Conservation (phyloP, 2,113 vertebrate species). For the Sciurus niger region DNA sequence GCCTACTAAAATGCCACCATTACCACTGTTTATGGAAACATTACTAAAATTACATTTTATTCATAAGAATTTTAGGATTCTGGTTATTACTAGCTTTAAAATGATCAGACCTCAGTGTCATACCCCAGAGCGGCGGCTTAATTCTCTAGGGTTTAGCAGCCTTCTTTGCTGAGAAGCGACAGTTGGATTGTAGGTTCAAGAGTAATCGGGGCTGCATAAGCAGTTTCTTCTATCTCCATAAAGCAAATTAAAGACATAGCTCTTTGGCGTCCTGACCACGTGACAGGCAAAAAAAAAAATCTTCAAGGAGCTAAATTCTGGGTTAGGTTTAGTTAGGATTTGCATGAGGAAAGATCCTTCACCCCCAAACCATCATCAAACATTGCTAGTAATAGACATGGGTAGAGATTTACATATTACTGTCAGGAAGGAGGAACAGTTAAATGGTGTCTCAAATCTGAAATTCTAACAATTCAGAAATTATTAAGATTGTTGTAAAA, state of each 20-base stretch:
- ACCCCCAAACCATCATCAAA: conserved; percentile 9
- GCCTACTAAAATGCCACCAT: conserved; percentile 87
- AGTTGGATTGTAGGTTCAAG: conserved; percentile 76
- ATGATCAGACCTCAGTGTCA: conserved; percentile 84
- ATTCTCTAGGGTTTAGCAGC: conserved; percentile 81
- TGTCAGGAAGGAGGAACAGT: background rate
- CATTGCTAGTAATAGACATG: background rate
- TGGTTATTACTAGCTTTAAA: conserved; percentile 85
- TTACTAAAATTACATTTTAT: conserved; percentile 90
- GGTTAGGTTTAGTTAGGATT: conserved; percentile 73
- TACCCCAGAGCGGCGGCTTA: conserved; percentile 72
- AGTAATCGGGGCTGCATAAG: conserved; percentile 60
- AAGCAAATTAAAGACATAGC: conserved; percentile 78
- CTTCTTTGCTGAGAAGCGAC: conserved; percentile 76
- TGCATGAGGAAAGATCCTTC: conserved; percentile 53
- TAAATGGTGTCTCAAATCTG: conserved; percentile 34
- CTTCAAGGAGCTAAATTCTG: conserved; percentile 77
- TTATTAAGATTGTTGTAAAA: conserved; percentile 22
- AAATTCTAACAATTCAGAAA: conserved; percentile 67
- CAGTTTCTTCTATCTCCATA: conserved; percentile 73
- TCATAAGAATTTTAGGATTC: conserved; percentile 86
- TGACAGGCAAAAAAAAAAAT: conserved; percentile 44
- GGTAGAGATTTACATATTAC: conserved; percentile 52
- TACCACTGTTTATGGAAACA: conserved; percentile 90
- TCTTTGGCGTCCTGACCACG: conserved; percentile 62